These are phyloP conservation scores for Melanotaenia nigrans DNA, from an alignment of 2,797 vertebrate species.

Conservation along the genomic window DNA sequence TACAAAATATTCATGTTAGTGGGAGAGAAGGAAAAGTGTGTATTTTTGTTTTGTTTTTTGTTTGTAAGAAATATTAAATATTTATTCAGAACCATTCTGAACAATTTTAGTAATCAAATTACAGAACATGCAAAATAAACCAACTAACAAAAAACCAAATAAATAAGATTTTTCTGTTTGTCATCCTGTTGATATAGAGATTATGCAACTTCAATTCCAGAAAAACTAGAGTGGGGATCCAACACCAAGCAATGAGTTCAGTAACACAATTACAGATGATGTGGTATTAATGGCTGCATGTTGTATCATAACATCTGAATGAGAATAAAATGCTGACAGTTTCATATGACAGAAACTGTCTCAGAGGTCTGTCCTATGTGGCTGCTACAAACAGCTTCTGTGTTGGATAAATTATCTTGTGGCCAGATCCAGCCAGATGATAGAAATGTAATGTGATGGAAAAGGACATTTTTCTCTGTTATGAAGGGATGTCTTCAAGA, in stretches of 20 bases:
- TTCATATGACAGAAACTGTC: not conserved
- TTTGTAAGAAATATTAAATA: not conserved
- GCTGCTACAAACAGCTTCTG: not conserved
- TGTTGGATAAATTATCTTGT: not conserved
- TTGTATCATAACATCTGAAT: not conserved
- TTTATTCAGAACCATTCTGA: not conserved
- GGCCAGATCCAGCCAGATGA: not conserved
- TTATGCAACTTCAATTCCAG: too few relatives aligned
- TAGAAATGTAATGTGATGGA: not conserved
- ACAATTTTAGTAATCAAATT: not conserved
- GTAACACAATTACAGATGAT: not conserved
- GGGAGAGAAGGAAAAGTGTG: not conserved
- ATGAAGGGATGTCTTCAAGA: not conserved
- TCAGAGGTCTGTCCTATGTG: not conserved
- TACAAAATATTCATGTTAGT: not conserved
- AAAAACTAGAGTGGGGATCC: too few relatives aligned
- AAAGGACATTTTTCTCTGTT: not conserved
- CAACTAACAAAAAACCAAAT: not conserved
- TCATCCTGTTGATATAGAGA: not conserved
- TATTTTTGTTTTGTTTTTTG: too few relatives aligned
- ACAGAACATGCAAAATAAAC: too few relatives aligned
- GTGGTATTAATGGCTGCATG: not conserved
- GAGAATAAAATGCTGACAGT: not conserved
- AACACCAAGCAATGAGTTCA: too few relatives aligned
- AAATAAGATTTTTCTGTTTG: not conserved